Conservation (phyloP, 1,140 invertebrate genomes). For the Homalodisca vitripennis region DNA sequence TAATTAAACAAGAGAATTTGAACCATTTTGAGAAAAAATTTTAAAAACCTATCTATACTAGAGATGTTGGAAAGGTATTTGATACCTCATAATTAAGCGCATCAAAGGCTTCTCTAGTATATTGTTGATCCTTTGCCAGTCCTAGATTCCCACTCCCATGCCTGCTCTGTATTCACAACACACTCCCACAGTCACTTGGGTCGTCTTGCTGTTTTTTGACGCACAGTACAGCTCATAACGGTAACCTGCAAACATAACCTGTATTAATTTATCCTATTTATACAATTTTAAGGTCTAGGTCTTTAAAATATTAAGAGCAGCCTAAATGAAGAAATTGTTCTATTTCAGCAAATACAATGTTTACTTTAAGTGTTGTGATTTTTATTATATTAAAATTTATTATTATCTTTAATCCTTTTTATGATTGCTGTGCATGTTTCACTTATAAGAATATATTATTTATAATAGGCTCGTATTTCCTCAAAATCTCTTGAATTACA, state of each 20-base stretch:
- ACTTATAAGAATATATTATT: neutral
- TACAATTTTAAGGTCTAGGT: neutral
- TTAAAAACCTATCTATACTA: no score
- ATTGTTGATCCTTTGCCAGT: conserved; percentile 51
- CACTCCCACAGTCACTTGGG: conserved; percentile 85
- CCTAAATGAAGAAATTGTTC: neutral
- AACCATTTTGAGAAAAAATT: no score
- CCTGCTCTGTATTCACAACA: conserved; percentile 65
- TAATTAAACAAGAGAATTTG: no score
- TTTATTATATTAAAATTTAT: neutral
- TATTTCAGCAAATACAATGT: neutral
- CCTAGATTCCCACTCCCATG: conserved; percentile 69
- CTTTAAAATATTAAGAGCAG: no score
- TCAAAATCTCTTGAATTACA: no score
- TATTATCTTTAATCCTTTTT: neutral
- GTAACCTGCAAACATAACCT: conserved; percentile 60
- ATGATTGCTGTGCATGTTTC: neutral
- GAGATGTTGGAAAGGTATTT: no score
- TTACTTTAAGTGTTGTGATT: neutral
- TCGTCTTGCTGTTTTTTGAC: conserved; percentile 83
- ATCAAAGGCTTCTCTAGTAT: conserved; percentile 75
- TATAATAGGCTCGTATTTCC: no score
- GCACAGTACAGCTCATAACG: conserved; percentile 94
- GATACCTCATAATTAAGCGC: conserved; percentile 70
- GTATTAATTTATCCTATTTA: neutral